Evolutionary conservation across 2,113 vertebrate genomes (phyloP).

Genomic region (Tragelaphus strepsiceros): DNA sequence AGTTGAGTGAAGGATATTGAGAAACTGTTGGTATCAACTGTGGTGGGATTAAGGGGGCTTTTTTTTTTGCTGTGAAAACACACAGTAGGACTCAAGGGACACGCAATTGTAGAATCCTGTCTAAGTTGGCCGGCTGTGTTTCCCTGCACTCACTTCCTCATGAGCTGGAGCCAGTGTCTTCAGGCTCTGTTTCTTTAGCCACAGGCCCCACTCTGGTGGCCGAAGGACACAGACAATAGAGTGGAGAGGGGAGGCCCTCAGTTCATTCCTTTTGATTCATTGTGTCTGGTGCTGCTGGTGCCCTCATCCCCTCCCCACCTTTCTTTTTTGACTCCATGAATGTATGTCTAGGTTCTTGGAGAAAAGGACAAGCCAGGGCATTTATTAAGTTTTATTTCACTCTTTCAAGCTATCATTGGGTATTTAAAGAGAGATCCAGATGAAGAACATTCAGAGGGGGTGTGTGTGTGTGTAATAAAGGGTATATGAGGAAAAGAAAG

Average conservation of each 20-base stretch:
- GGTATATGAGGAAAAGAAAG: not conserved
- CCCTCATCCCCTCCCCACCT: not conserved
- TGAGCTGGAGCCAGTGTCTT: not conserved
- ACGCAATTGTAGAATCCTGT: not conserved
- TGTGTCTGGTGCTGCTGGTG: not conserved
- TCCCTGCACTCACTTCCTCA: not conserved
- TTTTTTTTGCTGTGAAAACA: not conserved
- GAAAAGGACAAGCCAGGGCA: not conserved
- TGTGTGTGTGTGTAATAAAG: not conserved
- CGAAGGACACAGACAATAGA: not conserved
- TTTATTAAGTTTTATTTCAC: not conserved
- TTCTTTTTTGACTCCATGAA: not conserved
- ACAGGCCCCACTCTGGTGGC: fast-evolving
- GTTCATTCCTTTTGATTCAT: not conserved
- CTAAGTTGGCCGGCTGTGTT: not conserved
- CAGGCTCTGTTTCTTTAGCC: not conserved
- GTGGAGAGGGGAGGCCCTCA: not conserved
- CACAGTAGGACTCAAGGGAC: not conserved
- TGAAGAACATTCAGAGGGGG: not conserved
- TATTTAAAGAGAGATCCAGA: not conserved
- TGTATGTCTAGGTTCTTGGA: not conserved
- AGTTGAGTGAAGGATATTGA: not conserved
- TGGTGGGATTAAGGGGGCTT: not conserved
- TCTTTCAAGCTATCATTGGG: not conserved
- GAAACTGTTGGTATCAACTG: not conserved